A percentile compares a stretch with the other conserved stretches of the same genome.
These are phyloP conservation scores for Agonum fuliginosum DNA, from an alignment of 2,888 invertebrate species.

Conservation along the genomic window DNA sequence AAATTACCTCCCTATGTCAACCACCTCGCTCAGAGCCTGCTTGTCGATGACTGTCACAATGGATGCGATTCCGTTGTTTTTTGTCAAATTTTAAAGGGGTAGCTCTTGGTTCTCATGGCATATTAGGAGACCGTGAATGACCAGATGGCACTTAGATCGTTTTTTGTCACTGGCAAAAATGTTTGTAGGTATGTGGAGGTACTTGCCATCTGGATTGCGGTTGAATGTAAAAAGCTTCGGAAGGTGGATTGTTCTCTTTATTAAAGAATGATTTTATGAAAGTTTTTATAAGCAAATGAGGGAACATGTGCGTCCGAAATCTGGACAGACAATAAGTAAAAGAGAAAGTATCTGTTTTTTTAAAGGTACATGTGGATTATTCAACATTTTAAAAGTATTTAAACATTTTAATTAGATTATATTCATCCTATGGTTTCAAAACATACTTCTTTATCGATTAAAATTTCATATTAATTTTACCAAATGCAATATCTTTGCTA, in stretches of 20 bases:
- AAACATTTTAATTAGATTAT: too few relatives aligned
- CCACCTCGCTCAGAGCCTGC: neutral
- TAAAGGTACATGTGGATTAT: neutral
- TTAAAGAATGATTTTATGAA: slow-evolving; percentile 7
- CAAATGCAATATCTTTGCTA: too few relatives aligned
- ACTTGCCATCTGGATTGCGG: slow-evolving; percentile 34
- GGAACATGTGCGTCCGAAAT: slow-evolving; percentile 9
- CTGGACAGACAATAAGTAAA: neutral
- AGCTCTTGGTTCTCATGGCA: neutral
- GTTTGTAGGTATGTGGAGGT: slow-evolving; percentile 7
- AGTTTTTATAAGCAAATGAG: slow-evolving; percentile 11
- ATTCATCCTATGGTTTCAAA: too few relatives aligned
- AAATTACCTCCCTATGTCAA: slow-evolving; percentile 37
- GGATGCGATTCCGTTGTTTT: slow-evolving; percentile 17
- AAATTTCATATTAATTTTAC: too few relatives aligned
- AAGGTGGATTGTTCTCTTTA: neutral
- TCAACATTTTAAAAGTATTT: too few relatives aligned
- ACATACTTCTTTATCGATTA: too few relatives aligned
- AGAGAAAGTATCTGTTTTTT: neutral
- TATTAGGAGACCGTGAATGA: neutral
- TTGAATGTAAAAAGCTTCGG: slow-evolving; percentile 19
- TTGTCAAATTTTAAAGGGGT: slow-evolving; percentile 1
- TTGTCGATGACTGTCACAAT: slow-evolving; percentile 36
- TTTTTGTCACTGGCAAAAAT: slow-evolving; percentile 22
- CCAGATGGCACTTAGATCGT: slow-evolving; percentile 25